Conservation (phyloP, 2,797 vertebrate genomes). For the Myotis planiceps region DNA sequence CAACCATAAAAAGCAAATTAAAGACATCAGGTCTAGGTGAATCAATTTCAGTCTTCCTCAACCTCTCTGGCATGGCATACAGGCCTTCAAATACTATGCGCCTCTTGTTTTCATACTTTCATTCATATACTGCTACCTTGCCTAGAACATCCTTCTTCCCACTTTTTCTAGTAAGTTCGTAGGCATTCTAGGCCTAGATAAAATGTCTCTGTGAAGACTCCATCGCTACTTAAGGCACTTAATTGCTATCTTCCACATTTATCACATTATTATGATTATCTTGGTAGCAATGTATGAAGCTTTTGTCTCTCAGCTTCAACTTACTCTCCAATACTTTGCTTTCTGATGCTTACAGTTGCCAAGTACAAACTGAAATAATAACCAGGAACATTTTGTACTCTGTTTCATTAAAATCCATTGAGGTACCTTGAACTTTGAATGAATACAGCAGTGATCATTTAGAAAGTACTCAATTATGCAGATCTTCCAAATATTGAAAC, state of each 20-base stretch:
- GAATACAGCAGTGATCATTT: neutral
- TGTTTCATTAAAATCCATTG: neutral
- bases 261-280: neutral
- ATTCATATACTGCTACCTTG: neutral
- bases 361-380: neutral
- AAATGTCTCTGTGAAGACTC: neutral
- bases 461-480: neutral
- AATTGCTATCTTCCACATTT: neutral
- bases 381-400: neutral
- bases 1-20: neutral
- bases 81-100: neutral
- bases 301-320: neutral
- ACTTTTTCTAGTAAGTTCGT: neutral
- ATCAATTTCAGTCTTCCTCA: neutral
- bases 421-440: neutral
- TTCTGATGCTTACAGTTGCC: neutral
- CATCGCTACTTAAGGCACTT: neutral
- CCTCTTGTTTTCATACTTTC: neutral
- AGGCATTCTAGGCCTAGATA: neutral
- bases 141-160: neutral
- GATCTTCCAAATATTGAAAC: neutral
- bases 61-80: neutral
- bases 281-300: neutral
- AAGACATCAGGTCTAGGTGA: neutral
- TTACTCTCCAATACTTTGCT: neutral